Base-by-base conservation (phyloP, 2,888 invertebrate species). In the Eilema depressum region DNA sequence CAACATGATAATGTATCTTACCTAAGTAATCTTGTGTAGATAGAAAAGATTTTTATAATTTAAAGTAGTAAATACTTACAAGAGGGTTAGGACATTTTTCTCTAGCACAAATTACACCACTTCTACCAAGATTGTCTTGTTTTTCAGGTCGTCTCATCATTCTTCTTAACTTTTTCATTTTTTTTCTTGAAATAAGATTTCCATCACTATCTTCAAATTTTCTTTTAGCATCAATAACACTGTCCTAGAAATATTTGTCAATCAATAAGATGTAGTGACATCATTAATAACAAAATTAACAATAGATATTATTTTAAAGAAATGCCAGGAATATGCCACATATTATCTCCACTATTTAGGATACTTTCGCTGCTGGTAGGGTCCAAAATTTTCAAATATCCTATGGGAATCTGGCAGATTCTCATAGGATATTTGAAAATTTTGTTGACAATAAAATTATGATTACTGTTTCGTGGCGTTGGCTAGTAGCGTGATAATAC, bases 151-250 rank as follows among this genome's bases (percentile, higher is more conserved):
- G 96, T 78, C 97, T 96, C 86, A 96, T 95, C 69, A 97, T 96
- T 82, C 97, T 96, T 73, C 97, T 95, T 75, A 98, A 91, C 89
- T 98, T 98, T 89, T 99, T 99, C 96, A 98, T 97, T 88, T 97
- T 97, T 85, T 98, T 98, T 70, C 97, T 96, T 10, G 98, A 98
- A 80, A 98, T 96, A 73, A 93, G 89, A 86, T 97, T 97, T 25
- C 97, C 97, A 47, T 97, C 97, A 26, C 95, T 88, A 85, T 97
- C 97, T 82, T 96, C 96, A 87, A 96, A 96, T 78, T 95, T 93
- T 73, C 97, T 96, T 91, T 97, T 97, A 61, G 85, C 76, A 70
- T 88, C 84, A 78, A 83, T 84, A 66, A 61, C 23, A 77, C 86
- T 90, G 83, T 85, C 82, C 88, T 89, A 77, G 47, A 79, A 81